Evolutionary conservation across 2,888 invertebrate genomes (phyloP), one percentile per base, ranked within the genome.

Genomic region (Drosophila hamatofila): DNA sequence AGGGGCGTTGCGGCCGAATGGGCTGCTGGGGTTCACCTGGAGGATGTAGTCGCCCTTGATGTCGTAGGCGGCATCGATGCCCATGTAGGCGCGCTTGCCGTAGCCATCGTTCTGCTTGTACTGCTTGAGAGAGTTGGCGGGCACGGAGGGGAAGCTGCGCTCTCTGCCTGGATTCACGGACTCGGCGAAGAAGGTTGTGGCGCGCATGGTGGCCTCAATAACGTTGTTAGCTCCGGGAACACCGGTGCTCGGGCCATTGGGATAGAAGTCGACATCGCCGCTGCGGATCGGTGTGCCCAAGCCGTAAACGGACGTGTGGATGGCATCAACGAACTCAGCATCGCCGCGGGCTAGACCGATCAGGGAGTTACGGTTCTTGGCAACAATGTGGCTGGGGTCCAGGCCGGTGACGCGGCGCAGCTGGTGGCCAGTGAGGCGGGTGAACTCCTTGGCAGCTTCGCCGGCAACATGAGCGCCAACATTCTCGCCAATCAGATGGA

Each of bases 241-340:
- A 52, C 78, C 82, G 11, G 75, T 69, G 2, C 67, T 61, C 0
- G 83, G 91, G 11, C 92, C 92, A 60, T 92, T 92, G 25, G 93
- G 93, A 58, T 90, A 92, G 85, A 92, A 93, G 58, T 92, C 93
- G 69, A 83, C 92, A 78, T 93, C 89, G 37, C 91, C 92, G 54
- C 72, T 39, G 21, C 91, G 88, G 7, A 73, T 58, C 11, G 76
- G 66, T 16, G 82, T 86, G 55, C 92, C 92, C 81, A 90, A 82
- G 59, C 90, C 91, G 16, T 81, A 87, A 61, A 75, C 74, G 2
- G 92, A 91, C n/a, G 92, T 89, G 61, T 92, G 92, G 70, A 92
- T 92, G 64, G 74, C 90, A 79, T 92, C 92, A 37, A 92, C 92
- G 37, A 92, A 92, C 11, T 91, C 90, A n/a, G 92, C 92, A 88